These are phyloP conservation scores for Sarcophaga variegata DNA, from an alignment of 2,888 invertebrate species.

Conservation along the genomic window DNA sequence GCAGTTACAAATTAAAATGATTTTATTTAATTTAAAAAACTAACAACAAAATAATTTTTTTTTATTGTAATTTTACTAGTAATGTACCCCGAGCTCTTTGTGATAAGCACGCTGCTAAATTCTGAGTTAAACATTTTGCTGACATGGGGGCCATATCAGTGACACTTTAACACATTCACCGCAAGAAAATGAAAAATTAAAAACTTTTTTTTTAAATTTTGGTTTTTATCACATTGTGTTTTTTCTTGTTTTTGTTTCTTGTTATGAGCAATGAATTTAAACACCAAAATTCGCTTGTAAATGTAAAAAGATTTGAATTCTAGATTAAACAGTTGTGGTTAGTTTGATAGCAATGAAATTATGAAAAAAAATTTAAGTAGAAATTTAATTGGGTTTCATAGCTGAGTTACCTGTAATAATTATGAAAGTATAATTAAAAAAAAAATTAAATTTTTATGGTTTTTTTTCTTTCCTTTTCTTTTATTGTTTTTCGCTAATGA, in stretches of 20 bases:
- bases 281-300: neutral
- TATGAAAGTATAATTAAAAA: too few species aligned
- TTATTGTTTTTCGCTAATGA: too few species aligned
- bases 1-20: neutral
- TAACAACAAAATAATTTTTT: neutral
- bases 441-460: too few species aligned
- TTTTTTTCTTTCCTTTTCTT: too few species aligned
- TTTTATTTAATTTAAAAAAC: too few species aligned
- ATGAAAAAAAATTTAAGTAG: too few species aligned
- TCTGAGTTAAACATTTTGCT: neutral
- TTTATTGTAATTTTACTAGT: neutral
- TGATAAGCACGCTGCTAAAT: neutral
- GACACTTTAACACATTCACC: neutral
- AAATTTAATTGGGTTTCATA: too few species aligned
- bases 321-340: too few species aligned
- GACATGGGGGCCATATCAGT: neutral
- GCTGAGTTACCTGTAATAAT: too few species aligned
- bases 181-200: neutral
- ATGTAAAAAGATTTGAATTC: neutral
- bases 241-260: neutral
- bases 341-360: too few species aligned
- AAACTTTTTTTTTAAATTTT: neutral
- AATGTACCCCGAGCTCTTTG: neutral
- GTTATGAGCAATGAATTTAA: neutral
- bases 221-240: neutral